Conservation (phyloP, 2,888 invertebrate species). For the Stenodema calcarata region DNA sequence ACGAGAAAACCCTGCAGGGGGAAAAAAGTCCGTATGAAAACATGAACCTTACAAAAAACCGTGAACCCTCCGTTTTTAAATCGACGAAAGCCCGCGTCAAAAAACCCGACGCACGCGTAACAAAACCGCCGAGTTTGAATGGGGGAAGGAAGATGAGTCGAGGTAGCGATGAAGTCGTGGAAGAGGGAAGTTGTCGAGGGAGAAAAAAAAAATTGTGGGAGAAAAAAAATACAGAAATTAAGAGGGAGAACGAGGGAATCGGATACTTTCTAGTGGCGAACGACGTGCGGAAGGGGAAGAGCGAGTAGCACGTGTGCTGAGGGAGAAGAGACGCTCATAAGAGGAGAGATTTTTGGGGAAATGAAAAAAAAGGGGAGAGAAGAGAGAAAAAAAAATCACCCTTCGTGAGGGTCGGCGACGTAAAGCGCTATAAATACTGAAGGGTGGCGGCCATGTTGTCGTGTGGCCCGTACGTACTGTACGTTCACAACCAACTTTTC, state of each 20-base stretch:
- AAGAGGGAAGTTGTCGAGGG: neutral
- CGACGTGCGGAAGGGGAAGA: neutral
- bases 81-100: neutral
- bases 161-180: neutral
- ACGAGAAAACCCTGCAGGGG: neutral
- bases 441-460: conserved; percentile 48
- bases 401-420: conserved; percentile 4
- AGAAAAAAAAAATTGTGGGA: neutral
- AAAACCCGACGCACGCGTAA: conserved; percentile 31
- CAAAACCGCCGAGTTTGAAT: conserved; percentile 33
- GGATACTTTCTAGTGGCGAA: neutral
- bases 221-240: neutral
- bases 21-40: neutral
- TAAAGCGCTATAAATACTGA: conserved; percentile 47
- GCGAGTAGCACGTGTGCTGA: conserved; percentile 10
- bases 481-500: too few species aligned
- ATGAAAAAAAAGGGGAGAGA: conserved; percentile 23
- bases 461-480: too few species aligned
- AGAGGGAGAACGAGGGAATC: neutral
- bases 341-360: conserved; percentile 43
- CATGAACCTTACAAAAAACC: conserved; percentile 29
- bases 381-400: neutral
- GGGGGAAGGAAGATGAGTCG: neutral
- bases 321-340: conserved; percentile 10
- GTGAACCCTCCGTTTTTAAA: conserved; percentile 11